Base-by-base conservation (phyloP, 2,888 invertebrate species). In the Netelia melanura region DNA sequence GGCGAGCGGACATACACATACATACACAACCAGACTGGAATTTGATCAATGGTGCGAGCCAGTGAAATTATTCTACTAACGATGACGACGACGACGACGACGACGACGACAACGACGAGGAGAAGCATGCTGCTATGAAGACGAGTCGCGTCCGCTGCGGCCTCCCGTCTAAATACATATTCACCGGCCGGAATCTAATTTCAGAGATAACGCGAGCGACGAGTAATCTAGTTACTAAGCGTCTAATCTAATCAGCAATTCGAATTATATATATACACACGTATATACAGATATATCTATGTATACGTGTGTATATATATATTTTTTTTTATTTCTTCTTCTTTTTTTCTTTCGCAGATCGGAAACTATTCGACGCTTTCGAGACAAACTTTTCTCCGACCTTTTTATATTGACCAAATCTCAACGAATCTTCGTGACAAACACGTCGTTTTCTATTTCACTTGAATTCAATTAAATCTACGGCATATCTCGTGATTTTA, bases 201-300 rank as follows among this genome's bases (percentile, higher is more conserved):
- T 92, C 91, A 87, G 90, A 91, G 93, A 93, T 93, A 93, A 93
- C 90, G 87, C 89, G 84, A 76, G 82, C 87, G 86, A 79, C 87
- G 89, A 87, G 91, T 92, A 93, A 93, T 93, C 93, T 93, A 93
- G 93, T 93, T 93, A 93, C 93, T 92, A 93, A 91, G 92, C 93
- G 92, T 93, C 91, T 92, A 93, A 93, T 93, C 93, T 93, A 93
- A 93, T 93, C 93, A 90, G 88, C 88, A 86, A 91, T 90, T 91
- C 91, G 89, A 89, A 91, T 92, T 91, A 89, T 89, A 88, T 88
- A 87, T 86, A 88, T 83, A 77, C 62, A 68, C 44, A 17, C 17
- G 56, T 74, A 21, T 68, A 43, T 70, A 58, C 64, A 8, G 68
- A 0, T 80, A 38, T 72, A 72, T 48, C n/a, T 56, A 30, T 74